Evolutionary conservation across 2,113 vertebrate genomes (phyloP).

Genomic region (Poicephalus gulielmi): DNA sequence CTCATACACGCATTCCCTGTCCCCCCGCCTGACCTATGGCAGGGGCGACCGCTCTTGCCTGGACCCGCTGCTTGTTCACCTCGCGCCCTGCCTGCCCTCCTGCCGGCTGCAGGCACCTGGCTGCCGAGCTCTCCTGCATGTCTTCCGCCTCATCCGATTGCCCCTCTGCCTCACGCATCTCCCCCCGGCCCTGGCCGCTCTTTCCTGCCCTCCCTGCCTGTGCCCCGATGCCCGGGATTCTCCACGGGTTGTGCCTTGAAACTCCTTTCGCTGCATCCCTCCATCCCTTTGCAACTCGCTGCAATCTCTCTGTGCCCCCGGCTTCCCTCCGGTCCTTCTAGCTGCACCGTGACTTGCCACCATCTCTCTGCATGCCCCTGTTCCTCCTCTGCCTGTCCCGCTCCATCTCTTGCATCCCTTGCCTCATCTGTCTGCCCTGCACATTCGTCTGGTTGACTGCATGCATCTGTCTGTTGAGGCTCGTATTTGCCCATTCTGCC

Average conservation of each 20-base stretch:
- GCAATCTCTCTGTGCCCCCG: neutral
- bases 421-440: neutral
- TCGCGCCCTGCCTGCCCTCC: neutral
- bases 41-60: neutral
- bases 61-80: neutral
- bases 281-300: neutral
- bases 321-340: neutral
- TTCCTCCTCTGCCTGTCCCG: neutral
- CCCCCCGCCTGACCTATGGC: neutral
- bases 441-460: neutral
- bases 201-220: neutral
- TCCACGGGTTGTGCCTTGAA: neutral
- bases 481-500: neutral
- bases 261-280: neutral
- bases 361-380: neutral
- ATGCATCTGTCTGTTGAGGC: neutral
- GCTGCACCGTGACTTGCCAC: neutral
- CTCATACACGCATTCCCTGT: neutral
- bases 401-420: neutral
- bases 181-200: neutral
- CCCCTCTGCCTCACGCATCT: neutral
- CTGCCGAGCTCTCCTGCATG: neutral
- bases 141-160: neutral
- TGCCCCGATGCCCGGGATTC: neutral
- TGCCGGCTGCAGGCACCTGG: neutral